A percentile compares a stretch with the other conserved stretches of the same genome.
Evolutionary conservation across 2,888 invertebrate species (phyloP).

Genomic region (Agrotis puta): DNA sequence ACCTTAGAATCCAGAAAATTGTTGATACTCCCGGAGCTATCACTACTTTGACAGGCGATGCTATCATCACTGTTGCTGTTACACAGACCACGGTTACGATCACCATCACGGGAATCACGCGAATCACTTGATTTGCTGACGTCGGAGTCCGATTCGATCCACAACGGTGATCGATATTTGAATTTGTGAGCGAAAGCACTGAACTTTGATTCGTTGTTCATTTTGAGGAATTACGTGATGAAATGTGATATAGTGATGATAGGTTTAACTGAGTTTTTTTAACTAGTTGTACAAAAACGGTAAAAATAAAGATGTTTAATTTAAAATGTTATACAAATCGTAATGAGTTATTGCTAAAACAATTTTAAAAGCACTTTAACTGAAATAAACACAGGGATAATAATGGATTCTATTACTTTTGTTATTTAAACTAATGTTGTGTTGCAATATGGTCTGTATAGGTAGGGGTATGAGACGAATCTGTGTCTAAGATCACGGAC

Average conservation of each 20-base stretch:
- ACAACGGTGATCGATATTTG: constrained; percentile 87
- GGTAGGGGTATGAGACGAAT: constrained; percentile 64
- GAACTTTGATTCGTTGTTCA: constrained; percentile 76
- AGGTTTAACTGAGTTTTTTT: neutral
- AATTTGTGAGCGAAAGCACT: constrained; percentile 86
- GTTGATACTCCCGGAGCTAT: constrained; percentile 86
- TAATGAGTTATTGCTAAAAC: neutral
- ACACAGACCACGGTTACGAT: constrained; percentile 51
- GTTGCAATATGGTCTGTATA: constrained; percentile 45
- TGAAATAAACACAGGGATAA: constrained; percentile 4
- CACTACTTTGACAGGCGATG: constrained; percentile 75
- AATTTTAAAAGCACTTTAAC: constrained; percentile 13
- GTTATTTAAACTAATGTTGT: constrained; percentile 27
- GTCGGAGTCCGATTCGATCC: constrained; percentile 89
- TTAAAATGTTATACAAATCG: neutral
- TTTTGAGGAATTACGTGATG: constrained; percentile 38
- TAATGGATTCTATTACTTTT: constrained; percentile 3
- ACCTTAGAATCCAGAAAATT: constrained; percentile 89
- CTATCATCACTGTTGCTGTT: constrained; percentile 82
- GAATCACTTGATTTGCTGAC: constrained; percentile 74
- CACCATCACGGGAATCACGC: constrained; percentile 43
- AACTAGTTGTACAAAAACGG: neutral
- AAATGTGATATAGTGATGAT: constrained; percentile 11
- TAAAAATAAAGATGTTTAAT: neutral
- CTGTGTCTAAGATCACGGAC: constrained; percentile 84